These are phyloP conservation scores for Melitaea athalia DNA, from an alignment of 2,888 invertebrate genomes.

Conservation along the genomic window DNA sequence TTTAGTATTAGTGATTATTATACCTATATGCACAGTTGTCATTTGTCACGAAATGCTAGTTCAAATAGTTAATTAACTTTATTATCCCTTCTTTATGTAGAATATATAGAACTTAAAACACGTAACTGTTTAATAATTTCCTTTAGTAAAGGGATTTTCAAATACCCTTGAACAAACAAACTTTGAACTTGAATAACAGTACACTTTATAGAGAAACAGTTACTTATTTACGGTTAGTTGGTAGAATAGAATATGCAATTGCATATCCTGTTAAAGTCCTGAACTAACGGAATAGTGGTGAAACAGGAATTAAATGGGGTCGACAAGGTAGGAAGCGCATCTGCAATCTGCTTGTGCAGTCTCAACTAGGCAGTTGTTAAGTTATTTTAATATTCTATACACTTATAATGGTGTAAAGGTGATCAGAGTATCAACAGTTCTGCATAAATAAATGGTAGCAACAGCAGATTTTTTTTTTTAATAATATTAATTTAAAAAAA, in stretches of 20 bases:
- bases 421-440: not conserved
- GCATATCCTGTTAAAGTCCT: slow-evolving; percentile 13
- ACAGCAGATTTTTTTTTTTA: too few species aligned
- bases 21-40: too few species aligned
- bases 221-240: slow-evolving; percentile 19
- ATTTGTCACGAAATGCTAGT: too few species aligned
- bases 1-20: too few species aligned
- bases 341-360: slow-evolving; percentile 22
- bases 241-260: slow-evolving; percentile 24
- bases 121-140: too few species aligned
- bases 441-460: too few species aligned
- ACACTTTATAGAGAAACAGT: slow-evolving; percentile 1
- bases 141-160: not conserved
- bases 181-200: not conserved
- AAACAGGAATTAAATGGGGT: slow-evolving; percentile 34
- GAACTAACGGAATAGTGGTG: slow-evolving; percentile 25
- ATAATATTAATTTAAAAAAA: too few species aligned
- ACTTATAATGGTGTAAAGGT: too few species aligned
- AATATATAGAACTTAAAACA: not conserved
- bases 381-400: too few species aligned
- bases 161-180: too few species aligned
- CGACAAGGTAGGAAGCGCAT: slow-evolving; percentile 22
- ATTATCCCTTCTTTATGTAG: too few species aligned
- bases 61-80: too few species aligned
- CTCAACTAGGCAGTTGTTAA: not conserved